Conservation (phyloP, 1,140 invertebrate genomes). For the Conopomorpha cramerella region DNA sequence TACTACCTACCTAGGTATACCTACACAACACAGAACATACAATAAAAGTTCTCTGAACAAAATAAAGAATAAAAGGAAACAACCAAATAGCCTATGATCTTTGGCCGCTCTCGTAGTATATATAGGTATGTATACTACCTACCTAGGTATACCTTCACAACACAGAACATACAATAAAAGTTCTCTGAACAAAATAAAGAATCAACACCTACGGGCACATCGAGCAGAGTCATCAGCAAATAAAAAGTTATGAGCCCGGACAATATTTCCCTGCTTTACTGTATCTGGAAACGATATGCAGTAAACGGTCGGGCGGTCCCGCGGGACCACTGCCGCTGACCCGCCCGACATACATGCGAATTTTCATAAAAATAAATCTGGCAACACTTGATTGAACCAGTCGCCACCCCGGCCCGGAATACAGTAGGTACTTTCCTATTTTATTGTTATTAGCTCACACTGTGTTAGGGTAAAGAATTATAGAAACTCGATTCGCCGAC, state of each 20-base stretch:
- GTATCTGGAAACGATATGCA: conserved; percentile 58
- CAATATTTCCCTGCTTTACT: conserved; percentile 39
- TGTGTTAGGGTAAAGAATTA: conserved; percentile 48
- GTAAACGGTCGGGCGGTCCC: conserved; percentile 54
- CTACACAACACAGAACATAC: too few relatives aligned
- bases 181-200: too few relatives aligned
- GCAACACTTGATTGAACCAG: conserved; percentile 54
- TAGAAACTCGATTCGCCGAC: too few relatives aligned
- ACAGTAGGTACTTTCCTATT: conserved; percentile 50
- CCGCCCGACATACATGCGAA: conserved; percentile 55
- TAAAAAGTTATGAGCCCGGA: conserved; percentile 58
- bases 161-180: too few relatives aligned
- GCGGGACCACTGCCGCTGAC: conserved; percentile 43
- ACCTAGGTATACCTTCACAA: too few relatives aligned
- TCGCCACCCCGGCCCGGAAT: conserved; percentile 38
- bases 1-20: too few relatives aligned
- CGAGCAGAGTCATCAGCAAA: conserved; percentile 58
- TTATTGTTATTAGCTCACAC: conserved; percentile 56
- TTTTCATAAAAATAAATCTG: conserved; percentile 62
- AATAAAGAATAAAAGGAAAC: too few relatives aligned
- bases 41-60: too few relatives aligned
- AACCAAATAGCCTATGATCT: too few relatives aligned
- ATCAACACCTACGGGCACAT: too few relatives aligned
- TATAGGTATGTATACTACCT: too few relatives aligned
- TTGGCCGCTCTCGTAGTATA: too few relatives aligned